Base-by-base conservation (phyloP, 2,888 invertebrate species). In the Thalpophila matura region DNA sequence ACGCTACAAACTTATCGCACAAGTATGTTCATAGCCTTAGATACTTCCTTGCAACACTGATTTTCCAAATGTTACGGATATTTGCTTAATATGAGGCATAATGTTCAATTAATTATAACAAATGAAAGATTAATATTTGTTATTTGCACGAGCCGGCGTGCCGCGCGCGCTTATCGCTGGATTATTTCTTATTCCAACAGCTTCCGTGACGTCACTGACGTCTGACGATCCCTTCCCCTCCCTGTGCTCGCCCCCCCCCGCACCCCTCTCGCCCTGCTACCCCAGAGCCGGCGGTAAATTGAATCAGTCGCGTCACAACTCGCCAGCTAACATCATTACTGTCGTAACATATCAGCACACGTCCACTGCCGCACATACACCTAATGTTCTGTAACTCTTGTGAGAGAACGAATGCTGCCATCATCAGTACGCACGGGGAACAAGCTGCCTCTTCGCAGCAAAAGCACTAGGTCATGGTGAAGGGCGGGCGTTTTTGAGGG, bases 171-270 rank as follows among this genome's bases (percentile, higher is more conserved):
- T 64, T 26, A 26, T 14, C 27, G 4, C 26, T 18, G 73, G 73
- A 65, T 53, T 45, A 65, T 24, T 64, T 65, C 31, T 38, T 64
- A 18, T 22, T 65, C 26, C 27, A 51, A 7, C 26, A 9, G 14
- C 26, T 71, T 20, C 22, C 14, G 42, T 40, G 70, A 14, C 40
- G 40, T 38, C 26, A 31, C 42, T 40, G 70, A 14, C 40, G 40
- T 38, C 26, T 31, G 58, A 61, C 7, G n/a, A n/a, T 7, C n/a
- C 3, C 12, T 7, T 16, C 3, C 12, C 10, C 26, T 10, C 24
- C 14, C 7, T 24, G 24, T 18, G 4, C 12, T 3, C 49, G n/a
- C 4, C 16, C 6, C 42, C 24, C 9, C 12, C 47, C 27, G 18
- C 26, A 4, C 22, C 50, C 14, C 24, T 27, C 27, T 9, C 27